phyloP scores from a whole-genome alignment of 2,113 vertebrate species.

The Otocyon megalotis region DNA sequence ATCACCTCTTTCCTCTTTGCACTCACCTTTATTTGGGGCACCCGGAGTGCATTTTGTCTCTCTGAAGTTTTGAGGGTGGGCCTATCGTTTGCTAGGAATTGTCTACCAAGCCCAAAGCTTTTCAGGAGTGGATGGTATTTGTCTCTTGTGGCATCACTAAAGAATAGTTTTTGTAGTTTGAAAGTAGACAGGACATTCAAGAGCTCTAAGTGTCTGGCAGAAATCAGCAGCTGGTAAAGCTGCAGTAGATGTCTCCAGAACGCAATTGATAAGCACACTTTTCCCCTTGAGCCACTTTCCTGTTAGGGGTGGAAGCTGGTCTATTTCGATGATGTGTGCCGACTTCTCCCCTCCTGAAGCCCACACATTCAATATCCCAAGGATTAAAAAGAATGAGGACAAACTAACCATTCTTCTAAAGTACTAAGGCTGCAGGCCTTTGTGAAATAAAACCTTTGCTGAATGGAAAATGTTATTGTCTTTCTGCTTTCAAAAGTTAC shows the following conservation, averaged over 20 bases:
- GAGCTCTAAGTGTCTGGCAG: slow-evolving; percentile 27
- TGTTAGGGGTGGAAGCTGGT: slow-evolving; percentile 37
- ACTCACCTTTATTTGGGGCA: background rate
- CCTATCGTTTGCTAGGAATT: background rate
- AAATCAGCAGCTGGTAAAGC: slow-evolving; percentile 1
- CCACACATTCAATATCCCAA: background rate
- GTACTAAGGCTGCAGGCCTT: slow-evolving; percentile 71
- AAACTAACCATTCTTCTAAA: slow-evolving; percentile 69
- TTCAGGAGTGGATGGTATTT: slow-evolving; percentile 31
- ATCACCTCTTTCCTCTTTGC: background rate
- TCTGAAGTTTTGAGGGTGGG: background rate
- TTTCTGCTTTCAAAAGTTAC: slow-evolving; percentile 69
- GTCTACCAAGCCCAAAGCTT: background rate
- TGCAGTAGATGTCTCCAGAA: background rate
- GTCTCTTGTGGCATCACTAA: slow-evolving; percentile 3
- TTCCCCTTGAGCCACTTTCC: slow-evolving; percentile 28
- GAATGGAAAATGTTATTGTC: slow-evolving; percentile 75
- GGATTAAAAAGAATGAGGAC: slow-evolving; percentile 65
- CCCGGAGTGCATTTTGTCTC: background rate
- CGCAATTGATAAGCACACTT: background rate
- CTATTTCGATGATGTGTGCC: slow-evolving; percentile 63
- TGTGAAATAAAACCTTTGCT: slow-evolving; percentile 69
- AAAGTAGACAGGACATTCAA: slow-evolving; percentile 47
- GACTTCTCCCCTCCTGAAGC: slow-evolving; percentile 41
- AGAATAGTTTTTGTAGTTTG: slow-evolving; percentile 52